These are phyloP conservation scores for Cyanoramphus novaezelandiae DNA, from an alignment of 2,113 vertebrate genomes.

Conservation along the genomic window DNA sequence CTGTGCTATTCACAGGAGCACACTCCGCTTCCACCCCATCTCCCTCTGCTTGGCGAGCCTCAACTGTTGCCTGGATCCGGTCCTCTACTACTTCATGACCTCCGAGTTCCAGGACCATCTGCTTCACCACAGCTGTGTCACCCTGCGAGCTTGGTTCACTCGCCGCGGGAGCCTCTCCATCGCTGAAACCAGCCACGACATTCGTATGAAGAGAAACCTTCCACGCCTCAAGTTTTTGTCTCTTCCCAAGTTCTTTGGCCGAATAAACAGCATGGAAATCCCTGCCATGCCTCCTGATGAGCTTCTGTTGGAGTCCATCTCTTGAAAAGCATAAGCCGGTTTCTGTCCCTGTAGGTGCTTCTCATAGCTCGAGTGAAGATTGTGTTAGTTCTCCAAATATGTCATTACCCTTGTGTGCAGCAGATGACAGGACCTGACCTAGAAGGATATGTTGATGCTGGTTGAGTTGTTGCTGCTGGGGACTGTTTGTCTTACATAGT, in stretches of 20 bases:
- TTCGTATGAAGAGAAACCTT: background rate
- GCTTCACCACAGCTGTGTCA: conserved; percentile 3
- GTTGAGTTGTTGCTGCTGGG: background rate
- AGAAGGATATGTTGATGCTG: background rate
- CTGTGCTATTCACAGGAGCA: conserved; percentile 62
- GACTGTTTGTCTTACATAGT: background rate
- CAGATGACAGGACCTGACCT: background rate
- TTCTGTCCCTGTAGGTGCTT: accelerated
- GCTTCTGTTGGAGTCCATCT: conserved; percentile 59
- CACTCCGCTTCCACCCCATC: conserved; percentile 81
- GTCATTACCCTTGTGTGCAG: too few relatives aligned
- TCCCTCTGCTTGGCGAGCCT: conserved; percentile 87
- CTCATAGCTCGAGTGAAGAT: background rate
- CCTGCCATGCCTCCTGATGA: background rate
- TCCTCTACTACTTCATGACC: conserved; percentile 93
- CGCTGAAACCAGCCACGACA: background rate
- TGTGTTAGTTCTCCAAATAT: background rate
- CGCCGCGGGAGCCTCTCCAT: conserved; percentile 43
- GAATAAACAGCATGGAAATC: conserved; percentile 44
- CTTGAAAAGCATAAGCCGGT: background rate
- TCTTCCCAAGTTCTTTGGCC: conserved; percentile 2
- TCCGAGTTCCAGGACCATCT: conserved; percentile 85
- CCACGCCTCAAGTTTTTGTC: background rate
- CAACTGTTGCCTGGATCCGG: conserved; percentile 88
- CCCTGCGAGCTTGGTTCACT: conserved; percentile 51